A percentile compares a stretch with the other conserved stretches of the same genome.
Evolutionary conservation across 2,888 invertebrate species (phyloP).

Genomic region (Cyaniris semiargus): DNA sequence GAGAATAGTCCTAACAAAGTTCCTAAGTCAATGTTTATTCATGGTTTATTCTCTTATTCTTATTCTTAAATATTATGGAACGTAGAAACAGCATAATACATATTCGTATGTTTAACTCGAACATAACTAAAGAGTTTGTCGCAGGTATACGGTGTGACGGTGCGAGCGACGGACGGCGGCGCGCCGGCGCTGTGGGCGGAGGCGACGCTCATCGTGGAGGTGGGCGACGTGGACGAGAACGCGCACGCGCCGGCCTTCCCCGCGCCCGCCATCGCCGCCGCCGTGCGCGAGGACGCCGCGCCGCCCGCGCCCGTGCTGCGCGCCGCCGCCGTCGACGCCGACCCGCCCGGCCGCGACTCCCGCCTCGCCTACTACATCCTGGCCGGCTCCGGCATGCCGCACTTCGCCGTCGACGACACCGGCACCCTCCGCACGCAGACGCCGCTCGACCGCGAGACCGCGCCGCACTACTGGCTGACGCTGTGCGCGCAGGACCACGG

Average conservation of each 20-base stretch:
- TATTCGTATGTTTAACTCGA: too few species aligned
- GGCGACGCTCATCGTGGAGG: slow-evolving; percentile 90
- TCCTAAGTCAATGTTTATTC: too few species aligned
- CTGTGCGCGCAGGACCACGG: slow-evolving; percentile 96
- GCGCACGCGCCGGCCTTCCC: slow-evolving; percentile 89
- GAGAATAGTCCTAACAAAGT: too few species aligned
- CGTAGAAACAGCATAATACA: too few species aligned
- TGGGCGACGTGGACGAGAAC: slow-evolving; percentile 97
- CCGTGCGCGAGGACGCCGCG: slow-evolving; percentile 90
- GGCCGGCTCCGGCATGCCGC: slow-evolving; percentile 94
- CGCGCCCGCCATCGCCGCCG: slow-evolving; percentile 87
- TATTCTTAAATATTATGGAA: too few species aligned
- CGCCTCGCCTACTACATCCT: slow-evolving; percentile 91
- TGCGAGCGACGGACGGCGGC: slow-evolving; percentile 92
- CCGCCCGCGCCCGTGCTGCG: slow-evolving; percentile 88
- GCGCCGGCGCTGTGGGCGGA: slow-evolving; percentile 89
- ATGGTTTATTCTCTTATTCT: too few species aligned
- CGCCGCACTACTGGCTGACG: slow-evolving; percentile 95
- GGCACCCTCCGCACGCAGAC: slow-evolving; percentile 92
- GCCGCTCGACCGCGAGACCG: slow-evolving; percentile 93
- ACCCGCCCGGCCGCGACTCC: slow-evolving; percentile 89
- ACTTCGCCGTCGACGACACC: slow-evolving; percentile 93
- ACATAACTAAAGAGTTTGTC: background rate
- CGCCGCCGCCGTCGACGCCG: slow-evolving; percentile 89
- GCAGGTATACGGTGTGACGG: slow-evolving; percentile 90